Base-by-base conservation (phyloP, 1,140 invertebrate species). In the Chironomus tepperi region DNA sequence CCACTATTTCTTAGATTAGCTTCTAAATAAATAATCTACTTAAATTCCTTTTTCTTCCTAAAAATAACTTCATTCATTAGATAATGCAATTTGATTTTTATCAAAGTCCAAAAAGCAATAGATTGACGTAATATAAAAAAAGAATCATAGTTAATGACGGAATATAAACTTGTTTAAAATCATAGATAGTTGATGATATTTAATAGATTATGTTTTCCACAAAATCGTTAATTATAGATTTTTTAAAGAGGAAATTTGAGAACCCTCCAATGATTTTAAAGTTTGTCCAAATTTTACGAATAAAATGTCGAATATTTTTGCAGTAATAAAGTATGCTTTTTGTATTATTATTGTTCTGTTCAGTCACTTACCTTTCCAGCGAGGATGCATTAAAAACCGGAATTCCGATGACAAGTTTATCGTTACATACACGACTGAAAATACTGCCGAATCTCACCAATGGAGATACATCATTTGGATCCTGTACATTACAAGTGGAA, bases 201-300 rank as follows among this genome's bases (percentile, higher is more conserved):
- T 19, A 67, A 16, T 18, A 67, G 12, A 67, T 18, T 57, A 12
- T 57, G 10, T 10, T 10, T 57, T 57, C 47, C 47, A n/a, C 47
- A 57, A 12, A 12, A 12, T 57, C 47, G 47, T 57, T 18, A 19
- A 70, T 70, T 19, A 18, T 18, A 19, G n/a, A 18, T 70, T 70
- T 70, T 70, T 8, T 8, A 9, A 67, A 70, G 18, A 21, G 9
- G 16, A 70, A 67, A 9, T 18, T 70, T 70, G 47, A 34, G n/a
- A 34, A 34, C 24, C 47, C n/a, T 57, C 12, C 47, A 57, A 70
- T 57, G 19, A 70, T 19, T 18, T 19, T 70, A 70, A 70, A 9
- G 7, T 70, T 70, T 70, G 65, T 70, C 65, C 65, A 57, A 70
- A 70, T 70, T 70, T 70, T 19, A 21, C 65, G 65, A 70, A 18